phyloP scores from a whole-genome alignment of 2,888 invertebrate species.

The Agriopis marginaria region DNA sequence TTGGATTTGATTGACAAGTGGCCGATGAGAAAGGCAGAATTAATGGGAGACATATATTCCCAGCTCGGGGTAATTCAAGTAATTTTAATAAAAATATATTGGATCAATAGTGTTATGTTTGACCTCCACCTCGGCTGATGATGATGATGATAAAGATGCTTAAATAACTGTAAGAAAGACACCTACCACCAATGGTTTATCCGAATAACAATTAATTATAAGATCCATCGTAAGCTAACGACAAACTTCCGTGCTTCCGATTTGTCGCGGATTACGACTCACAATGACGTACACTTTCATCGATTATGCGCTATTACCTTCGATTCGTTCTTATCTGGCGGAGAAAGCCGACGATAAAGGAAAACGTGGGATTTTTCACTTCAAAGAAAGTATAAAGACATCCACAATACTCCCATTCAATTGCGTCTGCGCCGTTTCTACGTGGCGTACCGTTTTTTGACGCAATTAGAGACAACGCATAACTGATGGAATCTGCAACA shows the following conservation, averaged over 20 bases:
- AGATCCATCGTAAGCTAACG: conserved; percentile 13
- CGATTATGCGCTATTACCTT: conserved; percentile 68
- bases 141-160: no score
- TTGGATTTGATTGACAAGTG: neutral
- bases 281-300: conserved; percentile 63
- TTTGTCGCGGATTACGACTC: conserved; percentile 40
- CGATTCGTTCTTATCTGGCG: conserved; percentile 73
- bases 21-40: no score
- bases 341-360: conserved; percentile 79
- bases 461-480: conserved; percentile 55
- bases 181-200: neutral
- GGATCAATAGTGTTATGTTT: no score
- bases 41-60: neutral
- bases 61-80: neutral
- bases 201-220: conserved; percentile 8
- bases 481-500: conserved; percentile 23
- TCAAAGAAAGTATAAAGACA: conserved; percentile 73
- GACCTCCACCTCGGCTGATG: no score
- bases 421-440: conserved; percentile 63
- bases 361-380: conserved; percentile 78
- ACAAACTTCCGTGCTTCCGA: conserved; percentile 37
- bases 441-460: conserved; percentile 67
- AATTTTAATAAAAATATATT: no score
- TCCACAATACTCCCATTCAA: conserved; percentile 58
- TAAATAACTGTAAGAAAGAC: neutral